Evolutionary conservation across 2,888 invertebrate species (phyloP), one percentile per base, ranked within the genome.

Genomic region (Sminthurides aquaticus): DNA sequence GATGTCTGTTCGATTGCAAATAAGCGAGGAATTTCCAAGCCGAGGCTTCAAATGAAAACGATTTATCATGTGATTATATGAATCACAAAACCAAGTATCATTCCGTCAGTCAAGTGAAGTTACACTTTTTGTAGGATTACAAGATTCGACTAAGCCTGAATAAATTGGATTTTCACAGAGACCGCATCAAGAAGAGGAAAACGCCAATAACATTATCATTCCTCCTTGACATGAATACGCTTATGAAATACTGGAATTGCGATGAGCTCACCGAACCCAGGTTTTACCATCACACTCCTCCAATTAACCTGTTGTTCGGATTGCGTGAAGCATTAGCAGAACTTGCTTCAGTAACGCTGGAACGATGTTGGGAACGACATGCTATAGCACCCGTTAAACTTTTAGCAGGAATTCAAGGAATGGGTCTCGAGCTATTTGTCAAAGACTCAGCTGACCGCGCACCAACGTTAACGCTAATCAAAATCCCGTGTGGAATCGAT

Each of bases 221-320:
- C 77, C 89, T 89, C 75, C 85, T 85, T 78, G 90, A 91, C 77
- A 83, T 87, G 76, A 82, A 80, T 20, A 78, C 85, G 49, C 77
- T 91, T 43, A 87, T 87, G 0, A 85, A 87, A 76, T 90, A 90
- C 76, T 91, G 90, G 90, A 84, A 84, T 54, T 90, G 90, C 78
- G 66, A 63, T 55, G 71, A 69, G 86, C 84, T 72, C 84, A 82
- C 18, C 78, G 78, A 79, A 43, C 78, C 82, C 22, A 79, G 87
- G 71, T 79, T 83, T 83, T 84, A 67, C 49, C 64, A 67, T 59
- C 67, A 64, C 49, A 67, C 64, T 22, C 67, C 64, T 18, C 67
- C 67, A 29, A 48, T 61, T 1, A 85, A 88, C 56, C 79, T 89
- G 57, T 76, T 94, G 0, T 93, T 89, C 80, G 90, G 88, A 0